A percentile compares a stretch with the other conserved stretches of the same genome.
These are phyloP conservation scores for Platysteira castanea DNA, from an alignment of 2,113 vertebrate genomes.

Conservation along the genomic window DNA sequence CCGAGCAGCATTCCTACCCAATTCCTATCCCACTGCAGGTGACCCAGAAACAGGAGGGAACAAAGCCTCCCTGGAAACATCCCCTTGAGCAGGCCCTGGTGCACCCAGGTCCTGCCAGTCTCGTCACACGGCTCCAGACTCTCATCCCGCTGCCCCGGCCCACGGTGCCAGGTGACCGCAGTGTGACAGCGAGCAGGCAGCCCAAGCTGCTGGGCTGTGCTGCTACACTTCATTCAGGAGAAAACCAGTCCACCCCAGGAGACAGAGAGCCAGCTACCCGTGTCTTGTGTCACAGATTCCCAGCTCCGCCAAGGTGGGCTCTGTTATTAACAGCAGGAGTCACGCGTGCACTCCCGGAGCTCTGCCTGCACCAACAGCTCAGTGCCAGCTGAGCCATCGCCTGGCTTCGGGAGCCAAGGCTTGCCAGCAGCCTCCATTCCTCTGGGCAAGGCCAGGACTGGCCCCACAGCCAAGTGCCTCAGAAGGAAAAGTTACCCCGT, in stretches of 20 bases:
- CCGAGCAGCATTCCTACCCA: neutral
- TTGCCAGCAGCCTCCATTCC: neutral
- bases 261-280: neutral
- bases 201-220: neutral
- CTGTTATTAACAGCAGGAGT: neutral
- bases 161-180: neutral
- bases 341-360: neutral
- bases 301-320: neutral
- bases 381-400: neutral
- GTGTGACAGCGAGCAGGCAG: neutral
- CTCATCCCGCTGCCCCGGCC: neutral
- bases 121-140: neutral
- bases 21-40: neutral
- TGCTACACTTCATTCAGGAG: neutral
- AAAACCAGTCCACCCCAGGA: neutral
- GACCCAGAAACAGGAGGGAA: neutral
- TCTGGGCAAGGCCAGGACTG: neutral
- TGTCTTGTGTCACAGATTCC: neutral
- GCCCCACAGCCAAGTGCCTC: neutral
- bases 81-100: neutral
- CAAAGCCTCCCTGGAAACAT: neutral
- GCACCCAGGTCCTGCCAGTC: neutral
- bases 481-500: neutral
- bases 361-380: neutral
- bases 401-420: neutral